Percentiles rank a stretch among this genome's conserved stretches.
phyloP scores from a whole-genome alignment of 2,888 invertebrate genomes.

The Volucella bombylans region DNA sequence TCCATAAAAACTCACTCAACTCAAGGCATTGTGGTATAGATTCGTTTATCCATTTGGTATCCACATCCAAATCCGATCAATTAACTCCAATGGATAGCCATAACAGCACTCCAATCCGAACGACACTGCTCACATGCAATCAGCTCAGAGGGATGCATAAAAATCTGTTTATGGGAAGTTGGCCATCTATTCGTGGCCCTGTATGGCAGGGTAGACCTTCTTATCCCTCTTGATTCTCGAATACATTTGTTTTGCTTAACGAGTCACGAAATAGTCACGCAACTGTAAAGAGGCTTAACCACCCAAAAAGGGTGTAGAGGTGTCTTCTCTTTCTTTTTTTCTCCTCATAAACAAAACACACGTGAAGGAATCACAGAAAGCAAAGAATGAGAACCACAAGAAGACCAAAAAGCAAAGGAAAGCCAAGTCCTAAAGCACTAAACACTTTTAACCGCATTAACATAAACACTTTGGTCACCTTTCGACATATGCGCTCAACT shows the following conservation, averaged over 20 bases:
- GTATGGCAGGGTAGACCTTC: constrained; percentile 6
- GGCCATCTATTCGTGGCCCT: neutral
- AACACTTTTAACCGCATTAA: constrained; percentile 67
- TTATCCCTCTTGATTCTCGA: constrained; percentile 5
- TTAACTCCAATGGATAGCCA: too few relatives aligned
- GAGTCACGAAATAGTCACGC: constrained; percentile 48
- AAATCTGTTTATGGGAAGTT: neutral
- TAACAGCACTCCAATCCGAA: too few relatives aligned
- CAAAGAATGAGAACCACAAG: neutral
- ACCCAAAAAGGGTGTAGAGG: neutral
- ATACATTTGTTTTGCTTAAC: constrained; percentile 28
- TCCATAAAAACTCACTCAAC: too few relatives aligned
- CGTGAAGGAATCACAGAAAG: constrained; percentile 23
- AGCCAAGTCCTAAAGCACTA: constrained; percentile 10
- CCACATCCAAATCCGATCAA: too few relatives aligned
- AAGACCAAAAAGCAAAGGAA: constrained; percentile 21
- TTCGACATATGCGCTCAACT: constrained; percentile 64
- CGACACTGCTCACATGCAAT: too few relatives aligned
- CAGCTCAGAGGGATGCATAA: too few relatives aligned
- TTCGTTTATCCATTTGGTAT: too few relatives aligned
- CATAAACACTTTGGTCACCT: constrained; percentile 68
- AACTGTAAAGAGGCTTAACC: constrained; percentile 5
- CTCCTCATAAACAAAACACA: constrained; percentile 15
- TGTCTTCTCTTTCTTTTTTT: too few relatives aligned
- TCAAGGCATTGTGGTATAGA: too few relatives aligned